phyloP scores from a whole-genome alignment of 1,140 invertebrate genomes.

The Panagrolaimus sp. region DNA sequence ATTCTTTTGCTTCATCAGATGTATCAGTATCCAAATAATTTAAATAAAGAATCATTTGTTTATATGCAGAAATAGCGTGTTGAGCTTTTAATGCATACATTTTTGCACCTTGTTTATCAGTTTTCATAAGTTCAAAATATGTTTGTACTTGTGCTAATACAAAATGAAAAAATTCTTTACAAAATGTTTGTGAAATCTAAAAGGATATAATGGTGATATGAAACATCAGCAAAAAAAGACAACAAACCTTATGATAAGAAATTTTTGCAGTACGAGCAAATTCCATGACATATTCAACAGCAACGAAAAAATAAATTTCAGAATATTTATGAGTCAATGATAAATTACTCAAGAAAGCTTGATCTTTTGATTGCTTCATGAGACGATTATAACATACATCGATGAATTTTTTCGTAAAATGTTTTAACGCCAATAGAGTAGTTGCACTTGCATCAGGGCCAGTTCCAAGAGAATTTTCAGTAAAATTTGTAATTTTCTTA shows the following conservation, averaged over 20 bases:
- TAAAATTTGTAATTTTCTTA: neutral
- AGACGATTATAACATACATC: slow-evolving; percentile 1
- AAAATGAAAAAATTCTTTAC: slow-evolving; percentile 31
- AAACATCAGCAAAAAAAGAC: neutral
- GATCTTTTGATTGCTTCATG: slow-evolving; percentile 32
- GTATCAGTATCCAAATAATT: neutral
- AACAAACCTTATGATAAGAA: slow-evolving; percentile 8
- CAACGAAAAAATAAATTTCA: slow-evolving; percentile 27
- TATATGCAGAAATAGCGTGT: slow-evolving; percentile 28
- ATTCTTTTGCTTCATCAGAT: slow-evolving; percentile 24
- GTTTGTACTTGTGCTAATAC: slow-evolving; percentile 19
- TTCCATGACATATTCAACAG: slow-evolving; percentile 25
- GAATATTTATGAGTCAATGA: slow-evolving; percentile 29
- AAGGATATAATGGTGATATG: neutral
- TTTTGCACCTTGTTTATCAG: slow-evolving; percentile 21
- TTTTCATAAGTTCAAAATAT: slow-evolving; percentile 29
- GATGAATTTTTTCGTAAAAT: neutral
- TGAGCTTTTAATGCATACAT: slow-evolving; percentile 30
- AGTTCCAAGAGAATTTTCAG: slow-evolving; percentile 9
- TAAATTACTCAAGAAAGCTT: slow-evolving; percentile 23
- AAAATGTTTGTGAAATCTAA: slow-evolving; percentile 24
- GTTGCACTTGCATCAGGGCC: neutral
- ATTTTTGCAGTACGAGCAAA: slow-evolving; percentile 27
- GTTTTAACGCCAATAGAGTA: neutral
- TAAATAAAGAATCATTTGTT: slow-evolving; percentile 23